Evolutionary conservation across 2,888 invertebrate species (phyloP), one percentile per base, ranked within the genome.

Genomic region (Drosophila mimetica): DNA sequence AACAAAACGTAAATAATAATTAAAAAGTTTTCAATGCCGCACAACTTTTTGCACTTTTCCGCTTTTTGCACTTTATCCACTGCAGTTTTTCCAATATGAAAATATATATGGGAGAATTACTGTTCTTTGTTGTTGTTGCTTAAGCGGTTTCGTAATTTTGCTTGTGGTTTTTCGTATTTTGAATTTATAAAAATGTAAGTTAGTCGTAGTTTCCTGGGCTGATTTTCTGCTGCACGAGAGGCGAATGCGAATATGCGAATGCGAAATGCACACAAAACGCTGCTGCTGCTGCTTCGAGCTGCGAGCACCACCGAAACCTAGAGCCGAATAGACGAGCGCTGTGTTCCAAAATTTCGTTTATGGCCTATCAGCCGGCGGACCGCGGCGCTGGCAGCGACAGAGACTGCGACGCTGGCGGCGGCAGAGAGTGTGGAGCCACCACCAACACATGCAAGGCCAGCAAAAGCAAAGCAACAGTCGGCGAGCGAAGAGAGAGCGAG

Each of bases 231-330:
- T 86, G 86, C 54, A 59, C 74, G 77, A 89, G 86, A 89, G 90
- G 88, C 90, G 88, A 89, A 42, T 42, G 88, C 90, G 88, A 89
- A 42, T 42, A 22, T 42, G 42, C 42, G 42, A 42, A 20, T 41
- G 41, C 41, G 41, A 89, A 90, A 89, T 91, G 91, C 91, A 61
- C 61, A 61, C 37, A 39, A 42, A 44, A 44, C 44, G 44, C 36
- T 48, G 48, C 86, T 72, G 61, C 74, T 60, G 54, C 42, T 44
- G 77, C 88, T 90, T 88, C 90, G 89, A 91, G 90, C 84, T 81
- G 86, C 91, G 89, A 90, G 91, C 92, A 91, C 91, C 90, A 91
- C 91, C 92, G 91, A 91, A 91, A 92, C 91, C 92, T 91, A 91
- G 91, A 89, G 90, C 92, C 91, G 91, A 92, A 92, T 91, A 91